Conservation (phyloP, 53 echinoderm and acorn worm genomes). For the Henricia sp. region DNA sequence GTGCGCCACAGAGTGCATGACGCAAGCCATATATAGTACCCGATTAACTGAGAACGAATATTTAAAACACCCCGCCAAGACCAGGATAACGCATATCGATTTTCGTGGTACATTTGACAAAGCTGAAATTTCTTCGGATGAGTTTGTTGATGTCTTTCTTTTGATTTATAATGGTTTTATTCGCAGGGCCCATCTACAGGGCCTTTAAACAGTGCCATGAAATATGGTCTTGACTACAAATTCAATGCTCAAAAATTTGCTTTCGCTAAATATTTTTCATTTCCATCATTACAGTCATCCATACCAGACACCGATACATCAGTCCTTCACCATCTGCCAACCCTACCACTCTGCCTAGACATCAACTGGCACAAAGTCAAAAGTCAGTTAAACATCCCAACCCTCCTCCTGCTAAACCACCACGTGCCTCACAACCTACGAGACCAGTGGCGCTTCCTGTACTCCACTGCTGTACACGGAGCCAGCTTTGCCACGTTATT, state of each 20-base stretch:
- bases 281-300: slow-evolving; percentile 32
- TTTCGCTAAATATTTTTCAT: background rate
- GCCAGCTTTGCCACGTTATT: slow-evolving; percentile 94
- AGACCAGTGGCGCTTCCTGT: slow-evolving; percentile 76
- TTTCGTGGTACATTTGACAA: too few relatives aligned
- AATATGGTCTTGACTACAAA: too few relatives aligned
- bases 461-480: slow-evolving; percentile 78
- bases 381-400: slow-evolving; percentile 79
- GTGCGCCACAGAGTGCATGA: too few relatives aligned
- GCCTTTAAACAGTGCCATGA: too few relatives aligned
- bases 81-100: too few relatives aligned
- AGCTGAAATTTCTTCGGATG: too few relatives aligned
- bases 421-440: slow-evolving; percentile 70
- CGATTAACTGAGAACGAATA: too few relatives aligned
- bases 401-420: slow-evolving; percentile 83
- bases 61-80: too few relatives aligned
- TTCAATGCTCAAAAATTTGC: background rate
- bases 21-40: too few relatives aligned
- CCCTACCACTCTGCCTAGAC: slow-evolving; percentile 76
- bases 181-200: too few relatives aligned
- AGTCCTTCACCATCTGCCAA: slow-evolving; percentile 61
- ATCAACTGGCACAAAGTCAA: slow-evolving; percentile 71
- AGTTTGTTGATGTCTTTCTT: too few relatives aligned
- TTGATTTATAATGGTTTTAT: too few relatives aligned
- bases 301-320: slow-evolving; percentile 52